Percentiles rank a stretch among this genome's conserved stretches.
Conservation (phyloP, 2,888 invertebrate genomes). For the Hyalella azteca region DNA sequence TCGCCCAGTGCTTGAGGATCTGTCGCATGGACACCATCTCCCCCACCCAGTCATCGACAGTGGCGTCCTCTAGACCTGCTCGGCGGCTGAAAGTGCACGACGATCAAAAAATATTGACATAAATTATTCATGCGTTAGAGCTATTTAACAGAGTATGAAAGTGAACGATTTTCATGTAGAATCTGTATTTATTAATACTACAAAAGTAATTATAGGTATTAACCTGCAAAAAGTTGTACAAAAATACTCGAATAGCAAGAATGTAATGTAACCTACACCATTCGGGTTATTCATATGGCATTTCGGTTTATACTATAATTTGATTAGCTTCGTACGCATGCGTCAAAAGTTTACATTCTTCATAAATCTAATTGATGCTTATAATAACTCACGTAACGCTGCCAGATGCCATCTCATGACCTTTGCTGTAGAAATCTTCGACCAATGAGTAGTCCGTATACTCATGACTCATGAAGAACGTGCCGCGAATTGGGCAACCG, state of each 20-base stretch:
- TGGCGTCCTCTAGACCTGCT: conserved; percentile 84
- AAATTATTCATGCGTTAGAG: background rate
- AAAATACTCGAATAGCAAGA: background rate
- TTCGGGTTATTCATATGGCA: too few species aligned
- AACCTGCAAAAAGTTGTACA: background rate
- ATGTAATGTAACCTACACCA: background rate
- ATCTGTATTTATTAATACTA: background rate
- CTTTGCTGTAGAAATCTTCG: conserved; percentile 84
- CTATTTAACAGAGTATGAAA: too few species aligned
- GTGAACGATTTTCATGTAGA: too few species aligned
- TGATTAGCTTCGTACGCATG: too few species aligned
- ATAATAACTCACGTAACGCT: conserved; percentile 64
- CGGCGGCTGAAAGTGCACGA: conserved; percentile 69
- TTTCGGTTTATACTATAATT: too few species aligned
- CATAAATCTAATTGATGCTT: background rate
- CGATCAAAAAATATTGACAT: background rate
- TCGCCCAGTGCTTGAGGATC: conserved; percentile 80
- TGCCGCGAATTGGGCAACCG: conserved; percentile 84
- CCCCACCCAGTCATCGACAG: conserved; percentile 90
- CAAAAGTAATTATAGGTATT: background rate
- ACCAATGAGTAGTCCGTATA: conserved; percentile 93
- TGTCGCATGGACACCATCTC: conserved; percentile 94
- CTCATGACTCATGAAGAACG: conserved; percentile 90
- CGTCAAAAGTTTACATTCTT: too few species aligned
- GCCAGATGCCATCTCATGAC: conserved; percentile 82